A percentile compares a stretch with the other conserved stretches of the same genome.
Evolutionary conservation across 2,113 vertebrate species (phyloP).

Genomic region (Myodes glareolus): DNA sequence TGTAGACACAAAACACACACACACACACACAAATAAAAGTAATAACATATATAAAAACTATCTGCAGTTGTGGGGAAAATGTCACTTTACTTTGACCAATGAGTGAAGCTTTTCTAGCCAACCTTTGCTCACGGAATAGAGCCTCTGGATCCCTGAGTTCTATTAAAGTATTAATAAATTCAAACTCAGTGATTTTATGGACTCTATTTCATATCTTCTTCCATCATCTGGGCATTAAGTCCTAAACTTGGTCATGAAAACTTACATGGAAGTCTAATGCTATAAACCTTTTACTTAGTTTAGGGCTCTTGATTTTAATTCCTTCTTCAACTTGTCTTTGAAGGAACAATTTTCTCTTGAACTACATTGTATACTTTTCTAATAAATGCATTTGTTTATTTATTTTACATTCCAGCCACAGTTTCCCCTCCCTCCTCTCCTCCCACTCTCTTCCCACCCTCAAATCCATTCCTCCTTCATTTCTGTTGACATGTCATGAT

Average conservation of each 20-base stretch:
- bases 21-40: not conserved
- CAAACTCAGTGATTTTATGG: conserved; percentile 17
- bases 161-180: conserved; percentile 26
- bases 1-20: not conserved
- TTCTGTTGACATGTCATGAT: not conserved
- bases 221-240: not conserved
- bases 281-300: not conserved
- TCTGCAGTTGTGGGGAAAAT: not conserved
- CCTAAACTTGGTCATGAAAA: not conserved
- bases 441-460: not conserved
- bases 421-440: not conserved
- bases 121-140: not conserved
- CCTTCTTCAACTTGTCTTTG: conserved; percentile 30
- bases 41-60: not conserved
- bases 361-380: not conserved
- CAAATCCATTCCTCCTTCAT: not conserved
- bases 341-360: conserved; percentile 25
- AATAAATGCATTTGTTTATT: not conserved
- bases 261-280: not conserved
- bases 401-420: not conserved
- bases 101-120: not conserved
- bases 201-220: not conserved
- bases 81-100: not conserved
- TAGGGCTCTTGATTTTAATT: conserved; percentile 43
- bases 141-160: not conserved